Percentiles rank a stretch among this genome's conserved stretches.
Evolutionary conservation across 2,888 invertebrate genomes (phyloP).

Genomic region (Heliconius aoede): DNA sequence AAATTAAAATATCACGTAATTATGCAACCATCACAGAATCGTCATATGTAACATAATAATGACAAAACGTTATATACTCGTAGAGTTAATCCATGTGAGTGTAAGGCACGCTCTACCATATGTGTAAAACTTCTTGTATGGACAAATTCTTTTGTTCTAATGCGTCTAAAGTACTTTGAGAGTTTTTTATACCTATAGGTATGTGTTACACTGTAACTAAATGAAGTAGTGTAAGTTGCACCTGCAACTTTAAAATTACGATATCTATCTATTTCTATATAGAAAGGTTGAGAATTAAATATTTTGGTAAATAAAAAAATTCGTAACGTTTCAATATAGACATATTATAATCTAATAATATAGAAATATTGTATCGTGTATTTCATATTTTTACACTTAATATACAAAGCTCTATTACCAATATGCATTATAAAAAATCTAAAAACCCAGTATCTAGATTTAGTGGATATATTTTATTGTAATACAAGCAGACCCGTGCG

Average conservation of each 20-base stretch:
- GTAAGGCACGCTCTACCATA: not conserved
- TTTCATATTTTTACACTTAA: no score
- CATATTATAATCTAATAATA: no score
- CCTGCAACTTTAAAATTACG: not conserved
- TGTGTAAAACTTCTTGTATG: not conserved
- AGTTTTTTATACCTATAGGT: not conserved
- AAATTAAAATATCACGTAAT: constrained; percentile 28
- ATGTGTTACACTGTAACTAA: not conserved
- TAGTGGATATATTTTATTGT: no score
- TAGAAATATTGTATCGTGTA: no score
- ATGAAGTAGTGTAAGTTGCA: not conserved
- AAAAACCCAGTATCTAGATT: no score
- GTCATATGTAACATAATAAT: constrained; percentile 20
- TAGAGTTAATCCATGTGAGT: not conserved
- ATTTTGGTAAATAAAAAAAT: no score
- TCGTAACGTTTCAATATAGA: no score
- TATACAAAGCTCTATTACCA: no score
- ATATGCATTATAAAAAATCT: no score
- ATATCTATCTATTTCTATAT: no score
- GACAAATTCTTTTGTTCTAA: not conserved
- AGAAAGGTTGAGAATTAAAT: no score
- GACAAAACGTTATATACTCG: constrained; percentile 21
- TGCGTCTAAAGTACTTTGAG: not conserved
- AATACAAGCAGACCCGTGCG: no score
- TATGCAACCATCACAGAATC: constrained; percentile 15